phyloP scores from a whole-genome alignment of 2,113 vertebrate genomes.

The Agapornis roseicollis region DNA sequence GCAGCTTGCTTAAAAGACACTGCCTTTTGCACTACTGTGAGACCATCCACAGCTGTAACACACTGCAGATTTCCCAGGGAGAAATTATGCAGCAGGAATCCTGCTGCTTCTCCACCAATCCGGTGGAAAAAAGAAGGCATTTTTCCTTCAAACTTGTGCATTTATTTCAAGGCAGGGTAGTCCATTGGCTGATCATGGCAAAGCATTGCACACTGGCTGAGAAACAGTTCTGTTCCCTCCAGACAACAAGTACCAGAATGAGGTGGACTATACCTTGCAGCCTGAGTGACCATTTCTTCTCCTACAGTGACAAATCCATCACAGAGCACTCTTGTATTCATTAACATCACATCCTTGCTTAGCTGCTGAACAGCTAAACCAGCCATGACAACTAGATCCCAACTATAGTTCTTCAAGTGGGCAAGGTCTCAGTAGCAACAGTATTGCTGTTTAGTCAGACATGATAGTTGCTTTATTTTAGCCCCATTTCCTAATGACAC shows the following conservation, averaged over 20 bases:
- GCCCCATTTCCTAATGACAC: neutral
- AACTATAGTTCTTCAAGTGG: neutral
- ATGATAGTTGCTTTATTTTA: neutral
- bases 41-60: neutral
- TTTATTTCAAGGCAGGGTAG: neutral
- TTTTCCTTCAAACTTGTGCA: neutral
- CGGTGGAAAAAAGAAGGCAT: neutral
- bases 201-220: neutral
- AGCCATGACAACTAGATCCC: neutral
- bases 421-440: neutral
- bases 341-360: neutral
- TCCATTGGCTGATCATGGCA: fast-evolving
- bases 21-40: neutral
- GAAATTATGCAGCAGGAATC: neutral
- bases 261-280: neutral
- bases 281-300: neutral
- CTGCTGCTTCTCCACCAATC: neutral
- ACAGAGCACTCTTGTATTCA: neutral
- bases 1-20: conserved; percentile 9
- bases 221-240: neutral
- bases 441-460: neutral
- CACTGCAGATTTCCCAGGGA: neutral
- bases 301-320: neutral
- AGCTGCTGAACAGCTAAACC: neutral
- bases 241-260: neutral